These are phyloP conservation scores for Enteromius mattozi DNA, from an alignment of 2,797 vertebrate genomes.

Conservation along the genomic window DNA sequence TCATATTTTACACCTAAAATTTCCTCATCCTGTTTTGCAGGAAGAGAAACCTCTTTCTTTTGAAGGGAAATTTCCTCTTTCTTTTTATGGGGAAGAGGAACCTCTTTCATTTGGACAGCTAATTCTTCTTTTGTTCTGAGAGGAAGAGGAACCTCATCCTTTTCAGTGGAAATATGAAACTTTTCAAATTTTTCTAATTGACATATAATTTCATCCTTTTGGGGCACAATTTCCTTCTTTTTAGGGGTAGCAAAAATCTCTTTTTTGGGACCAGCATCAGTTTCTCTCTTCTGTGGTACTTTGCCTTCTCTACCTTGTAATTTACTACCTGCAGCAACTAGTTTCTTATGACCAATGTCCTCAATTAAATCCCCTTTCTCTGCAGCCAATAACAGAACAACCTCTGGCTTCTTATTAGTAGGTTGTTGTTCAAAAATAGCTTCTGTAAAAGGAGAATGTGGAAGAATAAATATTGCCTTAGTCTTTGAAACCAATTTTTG, in stretches of 20 bases:
- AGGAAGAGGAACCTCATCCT: not conserved
- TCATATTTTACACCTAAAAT: not conserved
- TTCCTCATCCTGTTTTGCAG: not conserved
- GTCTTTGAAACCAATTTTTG: not conserved
- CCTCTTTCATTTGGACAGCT: conserved; percentile 18
- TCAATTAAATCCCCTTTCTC: conserved; percentile 70
- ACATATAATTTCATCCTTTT: not conserved
- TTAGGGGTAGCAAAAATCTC: not conserved
- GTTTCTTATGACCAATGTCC: conserved; percentile 42
- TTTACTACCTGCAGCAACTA: conserved; percentile 3
- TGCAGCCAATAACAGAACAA: conserved; percentile 59
- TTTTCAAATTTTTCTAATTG: not conserved
- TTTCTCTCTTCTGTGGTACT: conserved; percentile 32
- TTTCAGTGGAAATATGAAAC: conserved; percentile 6
- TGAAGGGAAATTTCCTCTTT: not conserved
- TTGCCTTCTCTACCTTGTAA: conserved; percentile 3
- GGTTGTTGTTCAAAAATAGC: conserved; percentile 61
- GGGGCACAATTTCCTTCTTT: not conserved
- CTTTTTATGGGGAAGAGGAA: not conserved
- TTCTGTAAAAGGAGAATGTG: conserved; percentile 10
- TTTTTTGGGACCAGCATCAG: conserved; percentile 9
- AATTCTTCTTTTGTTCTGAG: not conserved
- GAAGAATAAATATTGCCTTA: not conserved
- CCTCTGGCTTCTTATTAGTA: conserved; percentile 66
- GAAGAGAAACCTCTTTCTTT: not conserved